Base-by-base conservation (phyloP, 2,888 invertebrate genomes). In the Apomyelois bistriatella region DNA sequence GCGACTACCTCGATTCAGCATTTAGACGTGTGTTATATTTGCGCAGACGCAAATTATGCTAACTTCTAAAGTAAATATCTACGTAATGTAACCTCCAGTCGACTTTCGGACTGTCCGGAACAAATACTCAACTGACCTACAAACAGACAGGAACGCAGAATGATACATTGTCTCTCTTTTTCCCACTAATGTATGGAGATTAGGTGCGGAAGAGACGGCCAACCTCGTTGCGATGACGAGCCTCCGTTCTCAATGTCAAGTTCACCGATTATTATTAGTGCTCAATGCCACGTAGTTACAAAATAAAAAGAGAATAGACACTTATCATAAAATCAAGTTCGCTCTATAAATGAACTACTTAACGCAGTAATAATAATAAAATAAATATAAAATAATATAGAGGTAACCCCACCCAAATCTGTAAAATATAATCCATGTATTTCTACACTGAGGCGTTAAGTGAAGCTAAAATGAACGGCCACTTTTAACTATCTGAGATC, bases 241-340 rank as follows among this genome's bases (percentile, higher is more conserved):
- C 85, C 88, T 87, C 85, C 82, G 78, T 68, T 81, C 85, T 88
- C 90, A 89, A 90, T 89, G 90, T 90, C 90, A 90, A 90, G 90
- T 90, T 90, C 90, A 89, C 82, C 85, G 89, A 87, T 88, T 87
- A 88, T 87, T 89, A 88, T 88, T 89, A 88, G 89, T 84, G 76
- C 73, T 87, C 89, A 90, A 89, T 90, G 89, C 89, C 88, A 87
- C 83, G 71, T 78, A 85, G 10, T 16, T 16, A 40, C 40, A 40
- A 8, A 15, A 40, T 15, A 9, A 10, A 16, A 13, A 40, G 40
- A 10, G 16, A 40, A 40, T 15, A 15, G 6, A 40, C 40, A 40
- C 16, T 16, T 16, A 32, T 4, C 10, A 22, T 22, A 5, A 22
- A 22, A 22, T 22, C 22, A 5, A 22, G n/a, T n/a, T n/a, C n/a